Percentiles rank a stretch among this genome's conserved stretches.
phyloP scores from a whole-genome alignment of 2,888 invertebrate genomes.

The Rhagonycha lutea region DNA sequence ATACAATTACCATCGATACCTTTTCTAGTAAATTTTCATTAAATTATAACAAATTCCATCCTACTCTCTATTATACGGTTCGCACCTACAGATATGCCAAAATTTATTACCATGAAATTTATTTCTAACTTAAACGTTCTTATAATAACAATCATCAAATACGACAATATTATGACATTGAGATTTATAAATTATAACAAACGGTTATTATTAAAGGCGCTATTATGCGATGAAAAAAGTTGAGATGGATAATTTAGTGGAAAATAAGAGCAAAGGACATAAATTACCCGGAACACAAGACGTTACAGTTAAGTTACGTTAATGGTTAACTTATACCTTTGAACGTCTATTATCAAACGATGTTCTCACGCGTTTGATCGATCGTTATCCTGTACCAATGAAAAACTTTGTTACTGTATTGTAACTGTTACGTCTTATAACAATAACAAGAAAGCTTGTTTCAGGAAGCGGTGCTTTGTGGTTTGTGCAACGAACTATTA shows the following conservation, averaged over 20 bases:
- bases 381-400: slow-evolving; percentile 32
- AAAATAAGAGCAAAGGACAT: slow-evolving; percentile 38
- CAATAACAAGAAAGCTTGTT: slow-evolving; percentile 13
- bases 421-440: slow-evolving; percentile 13
- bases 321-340: slow-evolving; percentile 35
- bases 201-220: not conserved
- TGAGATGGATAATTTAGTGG: slow-evolving; percentile 22
- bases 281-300: slow-evolving; percentile 35
- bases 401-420: slow-evolving; percentile 30
- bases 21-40: slow-evolving; percentile 22
- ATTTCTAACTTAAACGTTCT: not conserved
- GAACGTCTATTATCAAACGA: slow-evolving; percentile 34
- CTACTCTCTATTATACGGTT: slow-evolving; percentile 21
- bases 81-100: slow-evolving; percentile 21
- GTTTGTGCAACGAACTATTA: not conserved
- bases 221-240: not conserved
- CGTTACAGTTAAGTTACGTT: slow-evolving; percentile 36
- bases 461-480: slow-evolving; percentile 18
- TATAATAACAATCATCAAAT: not conserved
- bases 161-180: not conserved
- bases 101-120: slow-evolving; percentile 4
- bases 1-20: slow-evolving; percentile 14
- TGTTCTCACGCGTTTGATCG: slow-evolving; percentile 38
- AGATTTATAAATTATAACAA: not conserved
- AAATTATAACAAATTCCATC: slow-evolving; percentile 15